Evolutionary conservation across 2,113 vertebrate species (phyloP), one percentile per base, ranked within the genome.

Genomic region (Ancistrus triradiatus): DNA sequence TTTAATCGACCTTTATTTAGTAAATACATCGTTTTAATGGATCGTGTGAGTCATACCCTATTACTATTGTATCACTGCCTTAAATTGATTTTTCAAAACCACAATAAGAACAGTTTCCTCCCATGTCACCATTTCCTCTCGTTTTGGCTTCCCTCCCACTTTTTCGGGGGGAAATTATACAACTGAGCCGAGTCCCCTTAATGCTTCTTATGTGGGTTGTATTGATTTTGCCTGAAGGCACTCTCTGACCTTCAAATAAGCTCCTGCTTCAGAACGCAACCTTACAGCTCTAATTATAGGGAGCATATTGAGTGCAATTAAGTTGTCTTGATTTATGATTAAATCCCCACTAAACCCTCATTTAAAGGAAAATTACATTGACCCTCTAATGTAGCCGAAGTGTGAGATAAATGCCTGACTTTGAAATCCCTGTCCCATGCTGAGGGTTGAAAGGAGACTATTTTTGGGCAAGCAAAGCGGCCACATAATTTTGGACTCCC

Each of bases 401-500:
- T 14, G 14, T 17, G 44, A 66, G 52, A 61, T 48, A 33, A 47
- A 47, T 18, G 59, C 52, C 64, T 53, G 70, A 73, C 59, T 68
- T 66, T 64, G 58, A 66, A 67, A 57, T 57, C n/a, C 31, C 69
- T 1, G 53, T 66, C 28, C 46, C 69, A 35, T 75, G 76, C 68
- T 7, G 74, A 74, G 46, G 47, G 60, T 56, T 72, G 56, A 28
- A 48, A 49, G 67, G 44, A 63, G 75, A 75, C 80, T 83, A 81
- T 80, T 81, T 81, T 81, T 82, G 77, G 75, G 76, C 72, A 66
- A 75, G 74, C 73, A 64, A 65, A 70, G 74, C 63, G 40, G 74
- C 66, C 72, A 77, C 75, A 79, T 85, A 80, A 77, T 84, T 87
- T 85, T 81, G 77, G 80, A 81, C 67, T 83, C 80, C 78, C 79